phyloP scores from a whole-genome alignment of 2,888 invertebrate genomes.

The Trichacis sp. region DNA sequence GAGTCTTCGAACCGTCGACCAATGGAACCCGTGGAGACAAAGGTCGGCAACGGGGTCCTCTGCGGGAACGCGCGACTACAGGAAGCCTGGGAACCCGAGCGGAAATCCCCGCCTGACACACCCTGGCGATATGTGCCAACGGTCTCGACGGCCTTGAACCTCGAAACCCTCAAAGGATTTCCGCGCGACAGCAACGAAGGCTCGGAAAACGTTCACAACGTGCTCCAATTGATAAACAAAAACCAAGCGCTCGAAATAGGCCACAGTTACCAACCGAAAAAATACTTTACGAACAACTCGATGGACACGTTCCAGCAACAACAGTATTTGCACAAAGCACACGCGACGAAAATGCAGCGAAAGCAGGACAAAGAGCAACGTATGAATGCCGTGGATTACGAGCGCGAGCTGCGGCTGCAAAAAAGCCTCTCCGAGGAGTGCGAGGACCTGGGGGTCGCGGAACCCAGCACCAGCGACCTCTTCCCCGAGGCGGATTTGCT shows the following conservation, averaged over 20 bases:
- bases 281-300: slow-evolving; percentile 64
- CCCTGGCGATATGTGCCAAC: slow-evolving; percentile 65
- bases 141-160: slow-evolving; percentile 55
- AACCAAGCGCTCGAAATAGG: slow-evolving; percentile 46
- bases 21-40: slow-evolving; percentile 53
- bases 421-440: slow-evolving; percentile 84
- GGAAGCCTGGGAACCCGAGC: slow-evolving; percentile 66
- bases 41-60: slow-evolving; percentile 63
- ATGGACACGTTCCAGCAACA: slow-evolving; percentile 58
- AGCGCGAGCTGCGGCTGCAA: slow-evolving; percentile 73
- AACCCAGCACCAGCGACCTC: slow-evolving; percentile 83
- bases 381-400: slow-evolving; percentile 70
- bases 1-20: slow-evolving; percentile 52
- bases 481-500: slow-evolving; percentile 83
- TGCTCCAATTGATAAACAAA: slow-evolving; percentile 64
- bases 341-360: slow-evolving; percentile 49
- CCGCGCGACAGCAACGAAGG: slow-evolving; percentile 52
- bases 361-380: slow-evolving; percentile 59
- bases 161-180: slow-evolving; percentile 58
- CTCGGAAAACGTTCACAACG: slow-evolving; percentile 59
- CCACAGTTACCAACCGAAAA: slow-evolving; percentile 62
- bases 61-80: slow-evolving; percentile 65
- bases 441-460: slow-evolving; percentile 83
- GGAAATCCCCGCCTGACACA: slow-evolving; percentile 64
- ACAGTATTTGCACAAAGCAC: slow-evolving; percentile 56